Conservation (phyloP, 2,113 vertebrate species). For the Sula dactylatra region DNA sequence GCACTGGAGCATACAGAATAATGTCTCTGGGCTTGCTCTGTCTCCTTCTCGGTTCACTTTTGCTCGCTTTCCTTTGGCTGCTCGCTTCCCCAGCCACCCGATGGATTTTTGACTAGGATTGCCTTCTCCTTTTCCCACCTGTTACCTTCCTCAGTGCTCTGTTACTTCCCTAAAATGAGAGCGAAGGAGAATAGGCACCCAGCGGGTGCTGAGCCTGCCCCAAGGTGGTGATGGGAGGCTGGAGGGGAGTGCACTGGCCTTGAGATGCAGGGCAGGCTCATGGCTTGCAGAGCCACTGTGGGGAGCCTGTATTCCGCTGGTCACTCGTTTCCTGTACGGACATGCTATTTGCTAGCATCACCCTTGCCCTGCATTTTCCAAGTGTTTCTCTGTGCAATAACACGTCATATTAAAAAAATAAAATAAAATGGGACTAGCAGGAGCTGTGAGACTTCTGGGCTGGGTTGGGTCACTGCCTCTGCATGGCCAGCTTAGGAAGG, state of each 20-base stretch:
- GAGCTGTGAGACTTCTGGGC: not conserved
- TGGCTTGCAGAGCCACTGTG: not conserved
- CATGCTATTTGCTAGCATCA: not conserved
- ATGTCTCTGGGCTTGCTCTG: not conserved
- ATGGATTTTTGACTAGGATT: not conserved
- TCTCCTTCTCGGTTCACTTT: not conserved
- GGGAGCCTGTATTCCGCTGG: not conserved
- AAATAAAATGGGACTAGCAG: not conserved
- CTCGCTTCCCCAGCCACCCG: fast-evolving
- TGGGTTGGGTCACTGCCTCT: not conserved
- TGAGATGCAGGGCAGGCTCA: not conserved
- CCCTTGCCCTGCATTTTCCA: not conserved
- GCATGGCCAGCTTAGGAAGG: not conserved
- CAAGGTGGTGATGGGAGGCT: not conserved
- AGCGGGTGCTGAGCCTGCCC: not conserved
- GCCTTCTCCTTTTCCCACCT: not conserved
- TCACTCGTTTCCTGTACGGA: not conserved
- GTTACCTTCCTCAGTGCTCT: not conserved
- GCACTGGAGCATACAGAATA: not conserved
- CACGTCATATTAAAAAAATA: not conserved
- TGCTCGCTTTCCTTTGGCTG: not conserved
- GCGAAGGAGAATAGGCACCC: not conserved
- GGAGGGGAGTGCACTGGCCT: not conserved
- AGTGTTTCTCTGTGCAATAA: not conserved
- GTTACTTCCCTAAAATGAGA: not conserved